Conservation (phyloP, 2,113 vertebrate species). For the rabbit (Oryctolagus cuniculus) region mOryCun1.1 NC_091434.1:64429001-64429500, state of each 20-base stretch:
- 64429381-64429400: neutral
- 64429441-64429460: neutral
- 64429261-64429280: constrained; percentile 23
- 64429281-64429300: neutral
- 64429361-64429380: constrained; percentile 30
- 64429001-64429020: too few relatives aligned
- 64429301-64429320: neutral
- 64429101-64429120: too few relatives aligned
- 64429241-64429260: neutral
- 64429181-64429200: constrained; percentile 22
- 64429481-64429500: neutral
- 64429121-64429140: neutral
- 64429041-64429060: too few relatives aligned
- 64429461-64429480: neutral
- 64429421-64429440: constrained; percentile 19
- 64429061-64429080: too few relatives aligned
- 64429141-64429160: constrained; percentile 17
- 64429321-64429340: neutral
- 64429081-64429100: too few relatives aligned
- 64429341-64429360: neutral
- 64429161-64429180: neutral
- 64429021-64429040: too few relatives aligned
- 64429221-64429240: neutral
- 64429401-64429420: neutral
- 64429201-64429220: constrained; percentile 1